Base-by-base conservation (phyloP, 2,797 vertebrate species). In the Merluccius polli region DNA sequence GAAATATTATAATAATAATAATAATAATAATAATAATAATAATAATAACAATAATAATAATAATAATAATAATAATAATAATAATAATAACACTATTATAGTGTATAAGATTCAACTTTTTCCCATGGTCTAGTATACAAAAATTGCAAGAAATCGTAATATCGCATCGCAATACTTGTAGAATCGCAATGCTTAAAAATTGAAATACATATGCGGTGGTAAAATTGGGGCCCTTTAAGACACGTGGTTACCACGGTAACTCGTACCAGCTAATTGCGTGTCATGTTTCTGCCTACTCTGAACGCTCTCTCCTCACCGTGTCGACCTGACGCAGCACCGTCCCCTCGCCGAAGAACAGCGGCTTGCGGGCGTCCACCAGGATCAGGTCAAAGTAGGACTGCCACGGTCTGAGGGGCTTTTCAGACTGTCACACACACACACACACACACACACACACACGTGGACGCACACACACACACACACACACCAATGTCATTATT, bases 341-440 rank as follows among this genome's bases (percentile, higher is more conserved):
- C 80, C 97, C 97, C 75, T 98, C 97, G 33, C 94, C 96, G 77
- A 98, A 98, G 83, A 98, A 98, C 69, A 97, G 82, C 0, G 97
- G 97, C 79, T 98, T 98, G 24, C 95, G 94, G 0, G 97, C 97
- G 78, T 98, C 97, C 73, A 98, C 97, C 83, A 98, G 87, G 87
- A 97, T 97, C 79, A 98, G 91, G 87, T 98, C 97, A 0, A 98
- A 98, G 86, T 98, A 98, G 59, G 97, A 97, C 86, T 98, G 94
- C 97, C 97, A 98, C 0, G 93, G 96, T 9, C 92, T 91, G 82
- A 97, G 97, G 70, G 93, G 84, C 3, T 86, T 93, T 3, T 93
- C 93, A 2, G 94, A 89, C 97, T 98, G 85, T 24, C 12, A 18
- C 29, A 33, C 0, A 74, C 6, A 81, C 31, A 59, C 27, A 72